These are phyloP conservation scores for Acleris holmiana DNA, from an alignment of 2,888 invertebrate genomes.

Conservation along the genomic window DNA sequence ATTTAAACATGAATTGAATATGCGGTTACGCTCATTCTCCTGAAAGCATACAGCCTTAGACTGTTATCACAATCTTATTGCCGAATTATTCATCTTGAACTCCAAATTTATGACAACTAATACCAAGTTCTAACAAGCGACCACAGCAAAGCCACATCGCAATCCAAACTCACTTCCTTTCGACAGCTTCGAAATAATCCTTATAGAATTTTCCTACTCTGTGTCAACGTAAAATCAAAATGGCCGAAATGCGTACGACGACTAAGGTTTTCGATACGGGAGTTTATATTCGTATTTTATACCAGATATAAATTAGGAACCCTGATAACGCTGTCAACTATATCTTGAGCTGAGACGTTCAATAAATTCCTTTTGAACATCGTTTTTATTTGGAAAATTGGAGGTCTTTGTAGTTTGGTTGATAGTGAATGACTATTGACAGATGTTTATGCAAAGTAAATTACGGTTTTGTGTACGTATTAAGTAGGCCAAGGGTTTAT, in stretches of 20 bases:
- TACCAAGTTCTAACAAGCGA: conserved; percentile 24
- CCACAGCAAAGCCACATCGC: conserved; percentile 1
- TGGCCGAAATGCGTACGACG: conserved; percentile 42
- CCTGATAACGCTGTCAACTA: conserved; percentile 44
- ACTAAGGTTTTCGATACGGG: conserved; percentile 47
- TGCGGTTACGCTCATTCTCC: neutral
- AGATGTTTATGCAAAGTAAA: conserved; percentile 25
- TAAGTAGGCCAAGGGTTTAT: conserved; percentile 7
- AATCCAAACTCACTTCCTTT: neutral
- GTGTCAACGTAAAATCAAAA: conserved; percentile 41
- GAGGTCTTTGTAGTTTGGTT: conserved; percentile 6
- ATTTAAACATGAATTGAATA: too few relatives aligned
- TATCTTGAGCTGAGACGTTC: conserved; percentile 37
- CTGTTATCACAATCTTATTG: conserved; percentile 39
- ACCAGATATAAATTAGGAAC: conserved; percentile 51
- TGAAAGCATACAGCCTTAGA: conserved; percentile 16
- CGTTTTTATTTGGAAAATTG: conserved; percentile 11
- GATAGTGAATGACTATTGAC: conserved; percentile 19
- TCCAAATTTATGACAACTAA: conserved; percentile 33
- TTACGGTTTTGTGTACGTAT: conserved; percentile 16
- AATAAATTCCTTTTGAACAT: conserved; percentile 34
- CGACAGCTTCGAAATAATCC: neutral
- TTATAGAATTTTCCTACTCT: conserved; percentile 14
- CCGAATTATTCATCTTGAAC: conserved; percentile 44
- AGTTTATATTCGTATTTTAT: conserved; percentile 52